phyloP scores from a whole-genome alignment of 2,888 invertebrate genomes.

The Allacma fusca region DNA sequence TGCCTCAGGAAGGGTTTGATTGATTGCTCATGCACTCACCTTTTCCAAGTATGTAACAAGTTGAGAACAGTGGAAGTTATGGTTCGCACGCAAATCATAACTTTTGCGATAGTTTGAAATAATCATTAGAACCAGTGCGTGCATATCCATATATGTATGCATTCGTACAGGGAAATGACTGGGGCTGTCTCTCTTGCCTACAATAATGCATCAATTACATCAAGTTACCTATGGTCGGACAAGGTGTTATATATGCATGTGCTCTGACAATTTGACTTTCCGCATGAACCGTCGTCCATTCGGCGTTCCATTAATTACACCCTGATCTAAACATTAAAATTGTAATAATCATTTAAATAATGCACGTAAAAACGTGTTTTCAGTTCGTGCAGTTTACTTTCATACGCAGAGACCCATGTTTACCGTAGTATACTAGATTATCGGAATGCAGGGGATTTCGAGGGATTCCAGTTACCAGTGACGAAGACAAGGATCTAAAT shows the following conservation, averaged over 20 bases:
- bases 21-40: not conserved
- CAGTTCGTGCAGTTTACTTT: not conserved
- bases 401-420: not conserved
- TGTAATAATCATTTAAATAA: not conserved
- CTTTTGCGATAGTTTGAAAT: not conserved
- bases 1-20: not conserved
- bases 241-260: not conserved
- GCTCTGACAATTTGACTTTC: not conserved
- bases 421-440: not conserved
- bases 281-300: not conserved
- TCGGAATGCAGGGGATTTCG: too few species aligned
- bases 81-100: not conserved
- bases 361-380: conserved; percentile 1
- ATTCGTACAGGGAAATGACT: not conserved
- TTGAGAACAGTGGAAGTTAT: too few species aligned
- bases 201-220: not conserved
- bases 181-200: too few species aligned
- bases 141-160: too few species aligned
- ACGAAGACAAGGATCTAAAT: too few species aligned
- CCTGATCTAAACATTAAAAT: not conserved
- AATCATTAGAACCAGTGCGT: not conserved
- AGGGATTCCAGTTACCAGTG: too few species aligned
- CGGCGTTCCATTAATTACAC: not conserved
- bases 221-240: too few species aligned
- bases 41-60: too few species aligned